Evolutionary conservation across 2,888 invertebrate genomes (phyloP), one percentile per base, ranked within the genome.

Genomic region (Neria commutata): DNA sequence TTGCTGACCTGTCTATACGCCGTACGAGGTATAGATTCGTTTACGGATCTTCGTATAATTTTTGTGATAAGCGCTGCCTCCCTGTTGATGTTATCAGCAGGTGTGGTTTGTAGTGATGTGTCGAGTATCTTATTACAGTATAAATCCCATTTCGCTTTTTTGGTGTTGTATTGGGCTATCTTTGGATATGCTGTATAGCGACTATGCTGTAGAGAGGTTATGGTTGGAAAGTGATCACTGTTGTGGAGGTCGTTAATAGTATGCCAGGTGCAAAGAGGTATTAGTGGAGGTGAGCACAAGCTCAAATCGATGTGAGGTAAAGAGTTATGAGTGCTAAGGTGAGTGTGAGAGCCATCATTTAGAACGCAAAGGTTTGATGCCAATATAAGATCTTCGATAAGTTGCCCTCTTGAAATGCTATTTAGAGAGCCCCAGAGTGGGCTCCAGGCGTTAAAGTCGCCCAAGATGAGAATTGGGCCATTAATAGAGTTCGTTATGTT

Each of bases 241-340:
- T 51, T 49, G 5, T 42, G 42, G 11, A 63, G 42, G 25, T 50
- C n/a, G 11, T 46, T n/a, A 2, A 45, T 25, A 5, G 49, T 53
- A 19, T 54, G 29, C 63, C 63, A 64, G 23, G 51, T 46, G 2
- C 54, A 33, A 16, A 47, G 33, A 1, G 57, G 8, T 3, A 48
- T 26, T 26, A 63, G 23, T 2, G 19, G 14, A 3, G 65, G 54
- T 1, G 58, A 55, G 23, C 58, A 53, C 17, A 67, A 60, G 1
- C 61, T 50, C 14, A 67, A 37, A 17, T 67, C 64, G 8, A 65
- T 46, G 58, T 67, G 45, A 14, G 61, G 62, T 11, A 68, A 53
- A 5, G 61, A 56, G 11, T 52, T 17, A 24, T 64, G 63, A 8
- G 63, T 63, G 25, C 54, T 60, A 19, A 65, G 62, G 54, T 63